Evolutionary conservation across 2,797 vertebrate genomes (phyloP), one percentile per base, ranked within the genome.

Genomic region (Girardinus metallicus): DNA sequence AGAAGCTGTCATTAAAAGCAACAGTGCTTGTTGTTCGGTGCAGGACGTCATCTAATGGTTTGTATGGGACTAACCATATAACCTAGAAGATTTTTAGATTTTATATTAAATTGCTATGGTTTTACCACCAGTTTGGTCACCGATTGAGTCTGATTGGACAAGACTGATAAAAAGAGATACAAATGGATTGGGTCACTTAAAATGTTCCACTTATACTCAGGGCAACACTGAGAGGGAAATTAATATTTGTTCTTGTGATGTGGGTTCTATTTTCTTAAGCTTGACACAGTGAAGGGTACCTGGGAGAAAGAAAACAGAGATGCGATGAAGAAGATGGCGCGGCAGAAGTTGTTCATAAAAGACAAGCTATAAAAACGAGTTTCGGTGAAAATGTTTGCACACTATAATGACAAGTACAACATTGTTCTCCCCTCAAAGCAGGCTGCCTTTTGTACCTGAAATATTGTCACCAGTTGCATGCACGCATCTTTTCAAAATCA

Each of bases 221-320:
- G 60, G 31, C 78, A 76, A 85, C 83, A 87, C 75, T 84, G 75
- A 81, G 70, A 79, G 53, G 70, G 57, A 91, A 84, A 82, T 91
- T 18, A 60, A 90, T 91, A 73, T 93, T 94, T 93, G 89, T 86
- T 83, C 80, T 75, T 72, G 71, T 87, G 80, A 89, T 87, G 87
- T 82, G 85, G 83, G 82, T 84, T 78, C 0, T 85, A 80, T 86
- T 91, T 87, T 83, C 60, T 83, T 87, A 88, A 82, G 81, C 81
- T 51, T 6, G 34, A 71, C 34, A 79, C 76, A 79, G 81, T 88
- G 86, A 90, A 83, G 75, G 46, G 76, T 80, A 91, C 62, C 76
- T 90, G 89, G 80, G 79, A 3, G 71, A 23, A 47, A 79, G 86
- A 83, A 83, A 81, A 72, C 80, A 46, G 77, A 39, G n/a, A 76